Evolutionary conservation across 53 echinoderm and acorn worm genomes (phyloP).

Genomic region (Temnopleurus reevesii): DNA sequence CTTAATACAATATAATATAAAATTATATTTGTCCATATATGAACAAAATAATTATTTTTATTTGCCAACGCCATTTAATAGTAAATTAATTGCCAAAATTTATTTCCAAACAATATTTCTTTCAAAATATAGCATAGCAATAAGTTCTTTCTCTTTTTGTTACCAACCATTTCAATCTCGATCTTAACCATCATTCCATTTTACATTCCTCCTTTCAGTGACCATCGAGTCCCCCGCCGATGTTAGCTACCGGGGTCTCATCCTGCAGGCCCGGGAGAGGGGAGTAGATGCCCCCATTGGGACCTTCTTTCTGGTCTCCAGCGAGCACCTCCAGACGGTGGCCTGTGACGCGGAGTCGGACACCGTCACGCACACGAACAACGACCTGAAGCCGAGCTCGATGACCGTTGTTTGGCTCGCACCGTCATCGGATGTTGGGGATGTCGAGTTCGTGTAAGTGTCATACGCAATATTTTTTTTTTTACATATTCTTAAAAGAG

Average conservation of each 20-base stretch:
- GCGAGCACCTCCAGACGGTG: conserved; percentile 16
- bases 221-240: not conserved
- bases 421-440: conserved; percentile 49
- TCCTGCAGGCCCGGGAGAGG: conserved; percentile 64
- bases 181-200: no score
- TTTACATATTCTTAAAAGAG: no score
- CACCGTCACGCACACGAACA: conserved; percentile 59
- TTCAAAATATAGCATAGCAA: no score
- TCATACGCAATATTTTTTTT: no score
- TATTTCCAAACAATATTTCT: no score
- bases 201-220: not conserved
- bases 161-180: no score
- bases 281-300: conserved; percentile 56
- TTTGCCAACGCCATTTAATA: no score
- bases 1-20: no score
- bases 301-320: conserved; percentile 34
- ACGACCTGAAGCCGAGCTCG: conserved; percentile 14
- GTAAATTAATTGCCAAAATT: no score
- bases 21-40: no score
- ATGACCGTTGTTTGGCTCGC: conserved; percentile 61
- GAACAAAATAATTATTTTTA: no score
- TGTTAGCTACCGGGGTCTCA: conserved; percentile 56
- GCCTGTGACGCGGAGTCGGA: conserved; percentile 41
- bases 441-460: conserved; percentile 69
- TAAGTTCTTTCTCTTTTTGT: no score